Evolutionary conservation across 37 sponge, comb jelly and placozoan species (phyloP).

Genomic region (Aplysina aerophoba): DNA sequence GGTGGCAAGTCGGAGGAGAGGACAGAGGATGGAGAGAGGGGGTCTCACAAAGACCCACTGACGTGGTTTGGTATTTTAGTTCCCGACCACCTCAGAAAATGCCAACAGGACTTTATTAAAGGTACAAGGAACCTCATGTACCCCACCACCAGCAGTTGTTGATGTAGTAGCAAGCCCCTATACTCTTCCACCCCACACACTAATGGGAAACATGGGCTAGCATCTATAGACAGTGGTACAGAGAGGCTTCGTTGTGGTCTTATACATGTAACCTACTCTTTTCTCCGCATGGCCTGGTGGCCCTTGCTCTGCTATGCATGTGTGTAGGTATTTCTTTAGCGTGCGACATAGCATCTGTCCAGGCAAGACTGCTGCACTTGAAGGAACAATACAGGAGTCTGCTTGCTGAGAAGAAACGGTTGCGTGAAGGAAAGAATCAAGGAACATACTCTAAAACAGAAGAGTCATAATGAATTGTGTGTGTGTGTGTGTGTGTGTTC

Average conservation of each 20-base stretch:
- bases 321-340: not conserved
- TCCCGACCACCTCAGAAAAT: constrained; percentile 52
- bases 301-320: too few species aligned
- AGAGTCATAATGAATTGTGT: not conserved
- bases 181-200: too few species aligned
- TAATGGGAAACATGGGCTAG: too few species aligned
- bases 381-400: not conserved
- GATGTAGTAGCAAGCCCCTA: too few species aligned
- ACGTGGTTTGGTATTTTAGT: constrained; percentile 85
- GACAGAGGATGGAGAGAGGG: not conserved
- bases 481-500: not conserved
- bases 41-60: constrained; percentile 58
- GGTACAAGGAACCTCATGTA: constrained; percentile 56
- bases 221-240: too few species aligned
- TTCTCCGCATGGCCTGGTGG: too few species aligned
- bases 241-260: too few species aligned
- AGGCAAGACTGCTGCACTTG: not conserved
- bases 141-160: too few species aligned
- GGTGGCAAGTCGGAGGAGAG: not conserved
- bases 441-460: not conserved
- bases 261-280: too few species aligned
- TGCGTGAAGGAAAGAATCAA: not conserved
- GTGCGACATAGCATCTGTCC: not conserved
- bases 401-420: not conserved
- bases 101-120: constrained; percentile 68